Conservation (phyloP, 2,113 vertebrate genomes). For the Clarias gariepinus region DNA sequence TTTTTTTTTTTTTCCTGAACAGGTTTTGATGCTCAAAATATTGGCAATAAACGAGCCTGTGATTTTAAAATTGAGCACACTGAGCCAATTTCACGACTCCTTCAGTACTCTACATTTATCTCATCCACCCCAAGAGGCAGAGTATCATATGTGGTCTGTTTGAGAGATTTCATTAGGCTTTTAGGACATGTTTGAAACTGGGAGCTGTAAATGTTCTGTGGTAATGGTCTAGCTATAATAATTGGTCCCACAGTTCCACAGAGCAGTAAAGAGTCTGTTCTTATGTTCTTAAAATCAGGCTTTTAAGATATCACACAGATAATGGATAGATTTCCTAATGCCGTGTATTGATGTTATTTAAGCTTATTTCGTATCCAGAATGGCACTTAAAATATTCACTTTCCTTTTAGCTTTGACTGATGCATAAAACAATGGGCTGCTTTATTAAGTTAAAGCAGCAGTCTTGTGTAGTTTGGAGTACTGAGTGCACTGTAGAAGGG, state of each 20-base stretch:
- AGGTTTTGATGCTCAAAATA: not conserved
- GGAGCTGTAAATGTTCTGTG: slow-evolving; percentile 21
- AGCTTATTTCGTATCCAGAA: slow-evolving; percentile 1
- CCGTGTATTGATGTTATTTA: not conserved
- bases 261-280: slow-evolving; percentile 8
- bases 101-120: not conserved
- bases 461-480: not conserved
- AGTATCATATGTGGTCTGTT: not conserved
- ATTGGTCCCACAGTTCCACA: slow-evolving; percentile 32
- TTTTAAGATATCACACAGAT: slow-evolving; percentile 5
- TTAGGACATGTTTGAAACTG: not conserved
- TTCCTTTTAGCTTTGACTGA: not conserved
- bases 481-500: not conserved
- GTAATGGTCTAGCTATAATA: slow-evolving; percentile 23
- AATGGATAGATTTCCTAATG: slow-evolving; percentile 2
- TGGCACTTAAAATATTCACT: slow-evolving; percentile 5
- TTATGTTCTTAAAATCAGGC: slow-evolving; percentile 7
- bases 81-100: slow-evolving; percentile 3
- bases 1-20: not conserved
- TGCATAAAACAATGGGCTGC: not conserved
- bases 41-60: not conserved
- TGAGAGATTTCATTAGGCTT: slow-evolving; percentile 13
- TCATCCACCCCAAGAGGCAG: not conserved
- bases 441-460: not conserved
- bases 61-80: not conserved